Conservation (phyloP, 2,797 vertebrate genomes). For the Molothrus ater region DNA sequence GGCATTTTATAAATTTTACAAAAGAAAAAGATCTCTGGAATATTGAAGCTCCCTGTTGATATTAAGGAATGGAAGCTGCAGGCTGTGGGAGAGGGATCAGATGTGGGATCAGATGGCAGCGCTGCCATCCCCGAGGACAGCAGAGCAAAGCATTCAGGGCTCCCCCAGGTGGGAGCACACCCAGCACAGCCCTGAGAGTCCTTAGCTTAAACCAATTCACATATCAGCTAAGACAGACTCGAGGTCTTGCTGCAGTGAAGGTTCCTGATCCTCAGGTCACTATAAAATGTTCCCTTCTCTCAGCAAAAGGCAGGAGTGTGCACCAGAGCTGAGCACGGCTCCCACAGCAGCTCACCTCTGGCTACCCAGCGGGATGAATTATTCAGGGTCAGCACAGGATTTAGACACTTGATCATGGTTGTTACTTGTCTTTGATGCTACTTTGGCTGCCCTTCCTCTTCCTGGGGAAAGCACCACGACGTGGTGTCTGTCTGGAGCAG, state of each 20-base stretch:
- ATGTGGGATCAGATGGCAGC: fast-evolving
- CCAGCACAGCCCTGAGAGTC: neutral
- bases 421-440: fast-evolving
- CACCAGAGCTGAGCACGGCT: fast-evolving
- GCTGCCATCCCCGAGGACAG: neutral
- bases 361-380: neutral
- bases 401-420: fast-evolving
- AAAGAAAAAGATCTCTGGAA: neutral
- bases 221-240: fast-evolving
- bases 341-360: neutral
- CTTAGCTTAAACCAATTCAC: neutral
- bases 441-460: neutral
- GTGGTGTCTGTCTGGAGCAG: neutral
- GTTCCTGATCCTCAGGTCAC: fast-evolving
- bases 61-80: neutral
- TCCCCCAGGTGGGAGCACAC: neutral
- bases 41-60: neutral
- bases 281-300: neutral
- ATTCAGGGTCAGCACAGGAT: neutral
- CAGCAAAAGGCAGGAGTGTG: neutral
- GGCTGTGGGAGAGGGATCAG: fast-evolving
- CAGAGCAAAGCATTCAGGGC: neutral
- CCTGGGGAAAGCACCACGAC: neutral
- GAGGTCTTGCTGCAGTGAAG: neutral
- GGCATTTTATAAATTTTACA: neutral